Evolutionary conservation across 2,113 vertebrate genomes (phyloP).

Genomic region (Steatornis caripensis): DNA sequence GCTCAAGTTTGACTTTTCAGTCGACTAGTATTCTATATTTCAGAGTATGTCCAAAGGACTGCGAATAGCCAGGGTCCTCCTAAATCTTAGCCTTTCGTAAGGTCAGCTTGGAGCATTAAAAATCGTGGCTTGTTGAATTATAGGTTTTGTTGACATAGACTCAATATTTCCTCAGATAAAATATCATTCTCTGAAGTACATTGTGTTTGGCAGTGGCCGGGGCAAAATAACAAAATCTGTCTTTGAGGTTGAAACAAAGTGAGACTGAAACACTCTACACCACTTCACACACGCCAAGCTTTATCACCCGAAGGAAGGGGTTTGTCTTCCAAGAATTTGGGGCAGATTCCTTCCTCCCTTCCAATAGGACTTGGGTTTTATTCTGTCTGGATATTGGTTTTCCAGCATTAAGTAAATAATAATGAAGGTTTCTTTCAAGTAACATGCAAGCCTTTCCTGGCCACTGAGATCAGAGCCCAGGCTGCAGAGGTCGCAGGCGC

Average conservation of each 20-base stretch:
- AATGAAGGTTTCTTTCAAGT: constrained; percentile 21
- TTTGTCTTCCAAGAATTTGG: background rate
- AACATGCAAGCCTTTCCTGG: background rate
- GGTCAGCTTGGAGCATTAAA: background rate
- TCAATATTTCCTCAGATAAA: background rate
- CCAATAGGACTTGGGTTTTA: background rate
- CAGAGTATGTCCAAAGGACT: background rate
- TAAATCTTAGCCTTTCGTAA: background rate
- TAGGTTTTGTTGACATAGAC: background rate
- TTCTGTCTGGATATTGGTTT: background rate
- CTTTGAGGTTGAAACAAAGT: constrained; percentile 9
- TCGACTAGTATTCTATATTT: background rate
- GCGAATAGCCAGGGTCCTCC: background rate
- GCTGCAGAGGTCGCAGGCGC: background rate
- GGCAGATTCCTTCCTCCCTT: background rate
- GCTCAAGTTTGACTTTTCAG: background rate
- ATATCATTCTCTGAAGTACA: constrained; percentile 3
- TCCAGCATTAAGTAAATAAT: background rate
- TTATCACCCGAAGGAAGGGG: background rate
- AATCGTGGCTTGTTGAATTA: background rate
- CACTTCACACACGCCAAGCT: background rate
- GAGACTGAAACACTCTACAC: background rate
- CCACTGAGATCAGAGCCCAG: background rate
- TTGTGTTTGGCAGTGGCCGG: constrained; percentile 1
- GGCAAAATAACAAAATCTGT: constrained; percentile 17